Evolutionary conservation across 2,888 invertebrate species (phyloP).

Genomic region (Noctua comes): DNA sequence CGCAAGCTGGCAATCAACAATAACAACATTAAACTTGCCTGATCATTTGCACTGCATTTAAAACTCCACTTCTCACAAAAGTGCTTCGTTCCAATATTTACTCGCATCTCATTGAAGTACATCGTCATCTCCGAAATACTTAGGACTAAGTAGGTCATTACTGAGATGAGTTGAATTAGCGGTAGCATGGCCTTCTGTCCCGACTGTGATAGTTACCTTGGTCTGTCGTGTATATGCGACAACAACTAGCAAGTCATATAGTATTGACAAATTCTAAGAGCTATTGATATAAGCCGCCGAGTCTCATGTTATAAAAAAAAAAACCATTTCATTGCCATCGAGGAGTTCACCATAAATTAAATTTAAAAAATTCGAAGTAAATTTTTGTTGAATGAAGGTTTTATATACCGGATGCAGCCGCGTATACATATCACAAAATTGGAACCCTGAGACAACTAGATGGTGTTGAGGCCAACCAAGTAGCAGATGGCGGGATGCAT

Average conservation of each 20-base stretch:
- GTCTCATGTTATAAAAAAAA: constrained; percentile 9
- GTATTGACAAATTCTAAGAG: constrained; percentile 24
- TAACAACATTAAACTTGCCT: neutral
- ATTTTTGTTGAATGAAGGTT: neutral
- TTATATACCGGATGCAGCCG: neutral
- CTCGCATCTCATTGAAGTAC: constrained; percentile 11
- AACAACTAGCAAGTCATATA: constrained; percentile 25
- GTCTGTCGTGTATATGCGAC: constrained; percentile 24
- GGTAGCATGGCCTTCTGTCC: constrained; percentile 48
- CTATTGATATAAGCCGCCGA: constrained; percentile 25
- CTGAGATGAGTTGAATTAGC: constrained; percentile 51
- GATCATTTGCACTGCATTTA: neutral
- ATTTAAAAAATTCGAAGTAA: neutral
- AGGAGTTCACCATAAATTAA: constrained; percentile 10
- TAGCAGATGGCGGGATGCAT: neutral
- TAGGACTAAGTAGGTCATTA: constrained; percentile 50
- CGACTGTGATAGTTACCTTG: constrained; percentile 50
- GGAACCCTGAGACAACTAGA: neutral
- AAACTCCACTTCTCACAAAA: neutral
- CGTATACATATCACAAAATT: neutral
- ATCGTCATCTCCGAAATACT: constrained; percentile 37
- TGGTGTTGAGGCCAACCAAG: neutral
- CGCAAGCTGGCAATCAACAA: neutral
- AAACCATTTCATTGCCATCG: constrained; percentile 8
- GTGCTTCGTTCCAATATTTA: constrained; percentile 27